Conservation (phyloP, 2,888 invertebrate genomes). For the Frankliniella intonsa region DNA sequence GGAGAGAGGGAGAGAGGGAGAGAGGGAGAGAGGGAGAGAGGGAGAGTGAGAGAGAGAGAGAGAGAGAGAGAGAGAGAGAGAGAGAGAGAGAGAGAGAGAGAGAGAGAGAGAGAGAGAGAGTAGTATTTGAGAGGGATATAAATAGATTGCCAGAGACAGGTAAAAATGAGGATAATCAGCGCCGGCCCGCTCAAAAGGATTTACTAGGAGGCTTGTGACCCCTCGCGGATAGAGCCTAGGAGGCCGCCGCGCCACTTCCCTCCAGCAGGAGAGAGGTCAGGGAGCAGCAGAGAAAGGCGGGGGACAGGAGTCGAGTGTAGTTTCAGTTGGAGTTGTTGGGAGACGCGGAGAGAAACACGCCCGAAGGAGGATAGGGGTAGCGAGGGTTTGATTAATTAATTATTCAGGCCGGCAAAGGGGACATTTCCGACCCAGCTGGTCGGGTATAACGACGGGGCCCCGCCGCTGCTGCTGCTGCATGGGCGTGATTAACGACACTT, state of each 20-base stretch:
- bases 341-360: too few relatives aligned
- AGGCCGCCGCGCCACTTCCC: too few relatives aligned
- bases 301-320: too few relatives aligned
- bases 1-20: not conserved
- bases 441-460: not conserved
- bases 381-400: not conserved
- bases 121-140: not conserved
- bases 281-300: too few relatives aligned
- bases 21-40: not conserved
- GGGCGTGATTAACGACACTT: conserved; percentile 7
- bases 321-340: too few relatives aligned
- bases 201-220: too few relatives aligned
- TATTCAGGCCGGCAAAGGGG: not conserved
- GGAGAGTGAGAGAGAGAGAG: not conserved
- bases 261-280: too few relatives aligned
- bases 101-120: not conserved
- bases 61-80: not conserved
- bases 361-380: not conserved
- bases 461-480: too few relatives aligned
- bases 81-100: not conserved
- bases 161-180: not conserved
- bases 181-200: too few relatives aligned
- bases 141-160: not conserved
- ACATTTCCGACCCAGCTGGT: conserved; percentile 8
- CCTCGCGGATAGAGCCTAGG: not conserved